phyloP scores from a whole-genome alignment of 1,140 invertebrate species.

The Drosophila pseudoobscura region DNA sequence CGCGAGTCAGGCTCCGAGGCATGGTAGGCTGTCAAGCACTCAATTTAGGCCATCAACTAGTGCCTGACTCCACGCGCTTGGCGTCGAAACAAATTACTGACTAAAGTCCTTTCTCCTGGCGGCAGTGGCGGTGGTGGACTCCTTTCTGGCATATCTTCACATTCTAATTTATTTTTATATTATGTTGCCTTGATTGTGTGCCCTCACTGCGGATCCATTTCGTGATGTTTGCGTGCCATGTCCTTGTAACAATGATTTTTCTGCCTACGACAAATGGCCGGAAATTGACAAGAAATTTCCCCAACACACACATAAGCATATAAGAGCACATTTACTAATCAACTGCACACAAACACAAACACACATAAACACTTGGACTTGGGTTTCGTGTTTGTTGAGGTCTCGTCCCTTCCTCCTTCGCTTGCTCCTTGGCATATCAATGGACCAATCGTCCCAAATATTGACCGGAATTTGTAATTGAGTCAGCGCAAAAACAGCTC shows the following conservation, averaged over 20 bases:
- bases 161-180: conserved; percentile 80
- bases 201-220: too few relatives aligned
- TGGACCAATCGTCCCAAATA: conserved; percentile 29
- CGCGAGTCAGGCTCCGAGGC: conserved; percentile 13
- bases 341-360: conserved; percentile 25
- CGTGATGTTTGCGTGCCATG: background rate
- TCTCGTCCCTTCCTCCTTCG: conserved; percentile 26
- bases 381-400: conserved; percentile 52
- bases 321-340: conserved; percentile 44
- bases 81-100: conserved; percentile 59
- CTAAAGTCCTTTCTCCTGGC: conserved; percentile 25
- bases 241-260: conserved; percentile 46
- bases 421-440: conserved; percentile 60
- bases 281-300: conserved; percentile 78
- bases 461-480: conserved; percentile 52
- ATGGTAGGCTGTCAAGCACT: conserved; percentile 58
- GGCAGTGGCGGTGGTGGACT: conserved; percentile 7
- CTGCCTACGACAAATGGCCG: conserved; percentile 73
- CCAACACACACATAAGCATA: conserved; percentile 22
- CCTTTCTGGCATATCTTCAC: conserved; percentile 60
- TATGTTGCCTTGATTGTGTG: conserved; percentile 73
- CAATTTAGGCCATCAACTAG: conserved; percentile 56
- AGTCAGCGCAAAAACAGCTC: conserved; percentile 21
- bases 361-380: conserved; percentile 12
- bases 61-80: conserved; percentile 40